Conservation (phyloP, 1,140 invertebrate species). For the Cydia fagiglandana region DNA sequence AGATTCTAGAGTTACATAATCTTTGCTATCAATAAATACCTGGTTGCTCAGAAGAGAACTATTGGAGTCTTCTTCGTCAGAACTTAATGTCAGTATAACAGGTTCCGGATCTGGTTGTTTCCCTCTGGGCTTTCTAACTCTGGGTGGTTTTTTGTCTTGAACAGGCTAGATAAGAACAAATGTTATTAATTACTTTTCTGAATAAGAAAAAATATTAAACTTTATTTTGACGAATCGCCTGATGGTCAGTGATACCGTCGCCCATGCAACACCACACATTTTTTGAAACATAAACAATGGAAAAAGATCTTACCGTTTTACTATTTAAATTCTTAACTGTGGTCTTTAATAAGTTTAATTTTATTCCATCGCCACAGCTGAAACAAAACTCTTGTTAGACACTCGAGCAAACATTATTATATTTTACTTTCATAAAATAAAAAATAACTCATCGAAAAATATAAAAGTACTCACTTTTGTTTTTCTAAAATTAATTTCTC, state of each 20-base stretch:
- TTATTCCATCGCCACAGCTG: conserved; percentile 69
- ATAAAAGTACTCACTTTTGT: conserved; percentile 32
- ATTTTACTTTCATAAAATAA: no score
- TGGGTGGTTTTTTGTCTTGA: conserved; percentile 62
- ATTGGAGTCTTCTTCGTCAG: conserved; percentile 82
- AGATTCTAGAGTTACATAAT: not conserved
- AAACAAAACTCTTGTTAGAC: conserved; percentile 41
- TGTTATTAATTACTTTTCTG: not conserved
- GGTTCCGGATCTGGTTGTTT: conserved; percentile 81
- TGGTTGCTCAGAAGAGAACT: conserved; percentile 67
- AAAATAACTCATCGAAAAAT: not conserved
- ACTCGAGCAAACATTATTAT: no score
- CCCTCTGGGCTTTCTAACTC: conserved; percentile 66
- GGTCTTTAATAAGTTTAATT: conserved; percentile 74
- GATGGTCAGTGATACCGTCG: no score
- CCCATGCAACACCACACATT: not conserved
- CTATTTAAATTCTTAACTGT: conserved; percentile 67
- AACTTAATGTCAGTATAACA: conserved; percentile 83
- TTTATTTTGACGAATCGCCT: not conserved
- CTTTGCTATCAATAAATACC: conserved; percentile 43
- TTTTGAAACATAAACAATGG: conserved; percentile 16
- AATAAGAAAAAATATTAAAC: not conserved
- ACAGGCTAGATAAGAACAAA: conserved; percentile 33
- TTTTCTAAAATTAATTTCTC: conserved; percentile 56
- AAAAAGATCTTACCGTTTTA: conserved; percentile 59